These are phyloP conservation scores for Cheilosia vulpina DNA, from an alignment of 2,888 invertebrate genomes.

Conservation along the genomic window DNA sequence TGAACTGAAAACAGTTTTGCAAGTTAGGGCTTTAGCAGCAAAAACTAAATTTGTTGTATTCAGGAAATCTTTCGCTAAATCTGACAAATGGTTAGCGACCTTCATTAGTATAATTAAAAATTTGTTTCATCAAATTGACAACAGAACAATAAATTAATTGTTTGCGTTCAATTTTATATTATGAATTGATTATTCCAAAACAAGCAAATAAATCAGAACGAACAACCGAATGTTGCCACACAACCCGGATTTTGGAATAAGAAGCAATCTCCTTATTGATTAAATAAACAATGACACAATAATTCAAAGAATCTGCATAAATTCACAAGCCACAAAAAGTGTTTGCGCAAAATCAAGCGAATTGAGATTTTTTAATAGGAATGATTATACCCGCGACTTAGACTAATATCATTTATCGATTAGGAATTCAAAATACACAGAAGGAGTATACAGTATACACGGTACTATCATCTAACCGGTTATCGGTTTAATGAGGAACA, in stretches of 20 bases:
- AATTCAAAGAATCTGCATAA: conserved; percentile 19
- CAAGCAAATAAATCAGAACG: neutral
- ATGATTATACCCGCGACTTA: neutral
- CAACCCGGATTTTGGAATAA: conserved; percentile 24
- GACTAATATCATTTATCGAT: neutral
- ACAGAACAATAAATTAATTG: conserved; percentile 1
- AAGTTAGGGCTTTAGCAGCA: conserved; percentile 7
- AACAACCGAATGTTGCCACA: neutral
- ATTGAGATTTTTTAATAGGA: conserved; percentile 6
- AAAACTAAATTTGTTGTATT: neutral
- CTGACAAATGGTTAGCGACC: neutral
- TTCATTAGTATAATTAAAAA: conserved; percentile 9
- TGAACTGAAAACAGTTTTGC: neutral
- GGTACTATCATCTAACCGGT: neutral
- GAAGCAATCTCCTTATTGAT: neutral
- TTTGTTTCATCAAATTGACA: no score
- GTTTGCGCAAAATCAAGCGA: neutral
- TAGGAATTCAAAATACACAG: neutral
- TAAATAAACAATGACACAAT: conserved; percentile 31
- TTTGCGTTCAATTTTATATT: conserved; percentile 12
- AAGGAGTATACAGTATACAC: neutral
- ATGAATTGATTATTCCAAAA: conserved; percentile 5
- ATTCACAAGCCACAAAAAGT: neutral
- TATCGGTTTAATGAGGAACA: neutral
- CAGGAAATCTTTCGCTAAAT: conserved; percentile 2